These are phyloP conservation scores for Apoderus coryli DNA, from an alignment of 2,888 invertebrate species.

Conservation along the genomic window DNA sequence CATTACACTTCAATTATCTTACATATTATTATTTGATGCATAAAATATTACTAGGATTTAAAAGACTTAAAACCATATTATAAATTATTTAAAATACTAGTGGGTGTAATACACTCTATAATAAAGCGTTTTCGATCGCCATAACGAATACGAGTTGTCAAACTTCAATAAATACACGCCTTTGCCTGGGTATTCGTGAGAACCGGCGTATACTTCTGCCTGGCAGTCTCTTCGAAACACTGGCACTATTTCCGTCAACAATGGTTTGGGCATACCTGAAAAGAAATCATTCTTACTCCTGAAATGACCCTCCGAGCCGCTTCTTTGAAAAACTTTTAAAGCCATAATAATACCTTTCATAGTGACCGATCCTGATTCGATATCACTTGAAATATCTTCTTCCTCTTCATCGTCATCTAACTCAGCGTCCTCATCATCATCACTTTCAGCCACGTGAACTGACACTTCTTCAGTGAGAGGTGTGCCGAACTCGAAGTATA, in stretches of 20 bases:
- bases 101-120: conserved; percentile 97
- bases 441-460: conserved; percentile 91
- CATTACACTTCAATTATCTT: too few species aligned
- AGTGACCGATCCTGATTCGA: conserved; percentile 47
- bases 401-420: conserved; percentile 36
- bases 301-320: not conserved
- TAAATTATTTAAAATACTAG: conserved; percentile 17
- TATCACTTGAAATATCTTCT: conserved; percentile 36
- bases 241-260: conserved; percentile 77
- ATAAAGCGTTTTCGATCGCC: conserved; percentile 98
- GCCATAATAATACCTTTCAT: too few species aligned
- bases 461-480: conserved; percentile 72
- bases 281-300: not conserved
- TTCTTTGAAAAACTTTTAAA: not conserved
- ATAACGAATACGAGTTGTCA: conserved; percentile 97
- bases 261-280: conserved; percentile 34
- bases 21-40: too few species aligned
- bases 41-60: too few species aligned
- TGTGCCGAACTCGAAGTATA: conserved; percentile 97
- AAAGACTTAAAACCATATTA: not conserved
- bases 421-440: conserved; percentile 72
- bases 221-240: conserved; percentile 94
- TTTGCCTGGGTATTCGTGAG: conserved; percentile 91
- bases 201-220: conserved; percentile 94
- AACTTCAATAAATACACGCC: conserved; percentile 97